These are phyloP conservation scores for Tangara arthus DNA, from an alignment of 2,797 vertebrate species.

Conservation along the genomic window DNA sequence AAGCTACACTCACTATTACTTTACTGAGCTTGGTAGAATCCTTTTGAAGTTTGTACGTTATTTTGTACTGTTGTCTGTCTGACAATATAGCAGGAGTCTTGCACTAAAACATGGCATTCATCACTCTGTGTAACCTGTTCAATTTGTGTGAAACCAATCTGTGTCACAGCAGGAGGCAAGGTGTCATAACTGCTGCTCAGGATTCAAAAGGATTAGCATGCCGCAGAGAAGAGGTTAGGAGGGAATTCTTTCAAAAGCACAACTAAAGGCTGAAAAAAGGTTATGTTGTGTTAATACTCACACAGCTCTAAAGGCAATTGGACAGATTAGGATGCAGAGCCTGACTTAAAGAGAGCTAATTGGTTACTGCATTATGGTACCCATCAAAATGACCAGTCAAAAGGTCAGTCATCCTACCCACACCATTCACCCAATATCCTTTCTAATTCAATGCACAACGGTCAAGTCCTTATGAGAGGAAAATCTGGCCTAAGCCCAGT, in stretches of 20 bases:
- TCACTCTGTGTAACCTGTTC: not conserved
- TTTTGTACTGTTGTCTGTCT: not conserved
- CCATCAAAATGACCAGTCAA: not conserved
- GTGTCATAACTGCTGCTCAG: not conserved
- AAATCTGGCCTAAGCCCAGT: not conserved
- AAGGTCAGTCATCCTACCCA: not conserved
- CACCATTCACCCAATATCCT: not conserved
- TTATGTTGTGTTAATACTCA: not conserved
- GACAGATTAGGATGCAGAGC: not conserved
- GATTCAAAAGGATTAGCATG: not conserved
- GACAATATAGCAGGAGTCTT: not conserved
- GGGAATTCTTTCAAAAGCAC: not conserved
- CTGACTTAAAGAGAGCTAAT: not conserved
- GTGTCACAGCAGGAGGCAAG: not conserved
- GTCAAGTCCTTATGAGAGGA: not conserved
- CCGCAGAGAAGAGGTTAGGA: not conserved
- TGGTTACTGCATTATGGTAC: not conserved
- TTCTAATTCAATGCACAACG: rapidly evolving
- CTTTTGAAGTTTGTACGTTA: not conserved
- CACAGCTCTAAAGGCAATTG: not conserved
- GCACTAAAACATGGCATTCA: not conserved
- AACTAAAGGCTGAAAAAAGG: not conserved
- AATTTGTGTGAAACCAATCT: not conserved
- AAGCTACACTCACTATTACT: not conserved
- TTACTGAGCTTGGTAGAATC: not conserved